Conservation (phyloP, 2,113 vertebrate species). For the Chaetura pelagica region DNA sequence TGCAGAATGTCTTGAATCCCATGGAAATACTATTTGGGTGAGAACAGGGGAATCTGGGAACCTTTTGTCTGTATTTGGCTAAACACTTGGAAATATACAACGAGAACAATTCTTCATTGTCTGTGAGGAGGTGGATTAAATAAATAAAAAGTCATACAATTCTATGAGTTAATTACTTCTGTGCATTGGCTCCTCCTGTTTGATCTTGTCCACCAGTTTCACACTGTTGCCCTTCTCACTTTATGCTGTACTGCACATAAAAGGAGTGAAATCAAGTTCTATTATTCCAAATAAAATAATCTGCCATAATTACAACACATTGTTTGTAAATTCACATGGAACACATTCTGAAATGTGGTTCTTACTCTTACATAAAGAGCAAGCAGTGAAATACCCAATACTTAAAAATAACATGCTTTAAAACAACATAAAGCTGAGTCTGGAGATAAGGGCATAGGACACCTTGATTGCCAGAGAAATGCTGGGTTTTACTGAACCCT, state of each 20-base stretch:
- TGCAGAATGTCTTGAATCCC: not conserved
- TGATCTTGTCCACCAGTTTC: not conserved
- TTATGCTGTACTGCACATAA: not conserved
- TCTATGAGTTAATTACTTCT: not conserved
- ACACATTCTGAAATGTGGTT: not conserved
- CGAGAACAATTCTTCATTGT: not conserved
- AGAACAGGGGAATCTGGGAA: not conserved
- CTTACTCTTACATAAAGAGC: not conserved
- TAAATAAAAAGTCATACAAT: not conserved
- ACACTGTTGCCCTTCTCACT: not conserved
- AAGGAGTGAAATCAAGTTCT: not conserved
- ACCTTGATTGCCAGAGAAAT: not conserved
- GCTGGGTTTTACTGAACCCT: not conserved
- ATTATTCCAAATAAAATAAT: not conserved
- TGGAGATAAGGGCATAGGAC: not conserved
- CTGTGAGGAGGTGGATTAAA: not conserved
- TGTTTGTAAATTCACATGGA: not conserved
- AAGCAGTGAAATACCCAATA: not conserved
- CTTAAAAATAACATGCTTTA: not conserved
- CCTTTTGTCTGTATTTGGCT: not conserved
- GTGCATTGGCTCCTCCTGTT: not conserved
- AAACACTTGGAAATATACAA: not conserved
- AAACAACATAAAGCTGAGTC: not conserved
- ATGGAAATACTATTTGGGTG: not conserved
- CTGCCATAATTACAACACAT: not conserved